phyloP scores from a whole-genome alignment of 2,797 vertebrate species.

The Uromys caudimaculatus region DNA sequence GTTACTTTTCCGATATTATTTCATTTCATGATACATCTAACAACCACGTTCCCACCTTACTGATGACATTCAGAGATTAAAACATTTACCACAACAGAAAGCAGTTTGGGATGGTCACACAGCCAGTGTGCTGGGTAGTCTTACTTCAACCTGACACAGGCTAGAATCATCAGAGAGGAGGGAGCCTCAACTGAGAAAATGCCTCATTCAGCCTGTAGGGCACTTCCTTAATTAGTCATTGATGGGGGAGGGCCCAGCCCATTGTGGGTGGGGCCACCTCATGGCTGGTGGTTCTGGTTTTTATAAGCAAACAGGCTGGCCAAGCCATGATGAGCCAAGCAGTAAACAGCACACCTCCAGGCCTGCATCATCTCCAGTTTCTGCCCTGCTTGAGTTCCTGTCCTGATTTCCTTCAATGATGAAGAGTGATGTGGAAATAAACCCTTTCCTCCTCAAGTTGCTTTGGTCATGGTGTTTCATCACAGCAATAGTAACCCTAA shows the following conservation, averaged over 20 bases:
- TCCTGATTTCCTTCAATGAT: background rate
- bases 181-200: background rate
- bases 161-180: background rate
- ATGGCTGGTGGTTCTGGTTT: background rate
- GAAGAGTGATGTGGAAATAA: background rate
- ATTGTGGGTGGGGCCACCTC: background rate
- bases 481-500: no score
- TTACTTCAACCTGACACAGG: no score
- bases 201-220: background rate
- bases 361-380: background rate
- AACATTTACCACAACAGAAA: background rate
- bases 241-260: background rate
- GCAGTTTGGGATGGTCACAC: background rate
- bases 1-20: background rate
- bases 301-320: background rate
- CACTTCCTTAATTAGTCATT: background rate
- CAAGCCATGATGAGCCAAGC: background rate
- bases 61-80: background rate
- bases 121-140: background rate
- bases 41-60: background rate
- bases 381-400: background rate
- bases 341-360: background rate
- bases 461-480: background rate
- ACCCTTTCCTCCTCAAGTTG: background rate
- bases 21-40: slow-evolving; percentile 2